A percentile compares a stretch with the other conserved stretches of the same genome.
phyloP scores from a whole-genome alignment of 2,797 vertebrate species.

The Phrynocephalus forsythii region DNA sequence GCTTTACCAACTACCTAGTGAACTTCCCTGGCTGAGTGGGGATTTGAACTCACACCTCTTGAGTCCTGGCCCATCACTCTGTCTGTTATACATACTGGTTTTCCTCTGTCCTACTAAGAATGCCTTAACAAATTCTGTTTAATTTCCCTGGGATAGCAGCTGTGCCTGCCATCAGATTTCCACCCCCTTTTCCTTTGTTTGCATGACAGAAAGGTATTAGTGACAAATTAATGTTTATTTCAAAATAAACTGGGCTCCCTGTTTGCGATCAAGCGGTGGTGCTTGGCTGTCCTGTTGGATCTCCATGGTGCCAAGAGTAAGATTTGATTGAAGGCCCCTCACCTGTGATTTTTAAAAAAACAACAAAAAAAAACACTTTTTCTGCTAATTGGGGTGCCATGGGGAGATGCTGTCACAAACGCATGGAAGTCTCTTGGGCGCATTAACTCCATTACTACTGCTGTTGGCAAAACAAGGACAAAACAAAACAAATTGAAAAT shows the following conservation, averaged over 20 bases:
- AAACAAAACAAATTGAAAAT: too few relatives aligned
- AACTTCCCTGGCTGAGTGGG: too few relatives aligned
- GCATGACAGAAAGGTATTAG: too few relatives aligned
- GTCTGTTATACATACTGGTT: too few relatives aligned
- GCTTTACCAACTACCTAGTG: too few relatives aligned
- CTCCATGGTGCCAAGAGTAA: not conserved
- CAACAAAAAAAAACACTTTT: slow-evolving; percentile 17
- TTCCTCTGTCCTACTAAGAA: too few relatives aligned
- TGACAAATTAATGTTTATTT: too few relatives aligned
- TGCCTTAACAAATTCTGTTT: too few relatives aligned
- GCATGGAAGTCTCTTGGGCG: slow-evolving; percentile 44
- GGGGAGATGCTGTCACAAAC: slow-evolving; percentile 59
- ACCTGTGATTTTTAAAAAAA: not conserved
- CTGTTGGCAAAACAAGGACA: slow-evolving; percentile 46
- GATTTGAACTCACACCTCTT: too few relatives aligned
- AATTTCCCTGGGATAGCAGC: too few relatives aligned
- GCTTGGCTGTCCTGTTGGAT: not conserved
- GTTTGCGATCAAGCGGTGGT: not conserved
- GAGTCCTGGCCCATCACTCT: too few relatives aligned
- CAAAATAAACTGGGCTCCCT: not conserved
- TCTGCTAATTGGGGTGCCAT: slow-evolving; percentile 42
- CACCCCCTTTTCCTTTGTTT: not conserved
- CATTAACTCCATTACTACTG: slow-evolving; percentile 70
- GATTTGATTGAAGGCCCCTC: not conserved
- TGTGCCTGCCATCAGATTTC: not conserved